Conservation (phyloP, 2,113 vertebrate species). For the Sceloporus tristichus region DNA sequence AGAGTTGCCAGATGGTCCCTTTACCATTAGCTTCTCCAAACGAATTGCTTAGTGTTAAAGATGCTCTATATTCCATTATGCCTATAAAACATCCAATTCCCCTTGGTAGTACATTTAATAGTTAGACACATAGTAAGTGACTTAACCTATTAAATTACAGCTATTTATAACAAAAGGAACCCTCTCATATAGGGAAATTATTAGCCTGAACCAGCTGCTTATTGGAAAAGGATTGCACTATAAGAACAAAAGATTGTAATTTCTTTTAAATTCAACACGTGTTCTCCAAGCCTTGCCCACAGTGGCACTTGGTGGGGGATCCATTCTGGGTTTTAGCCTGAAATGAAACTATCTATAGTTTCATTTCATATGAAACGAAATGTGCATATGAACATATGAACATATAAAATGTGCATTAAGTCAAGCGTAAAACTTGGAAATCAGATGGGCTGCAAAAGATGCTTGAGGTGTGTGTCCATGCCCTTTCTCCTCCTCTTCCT, state of each 20-base stretch:
- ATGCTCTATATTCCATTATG: slow-evolving; percentile 16
- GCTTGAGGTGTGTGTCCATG: no score
- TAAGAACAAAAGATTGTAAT: slow-evolving; percentile 12
- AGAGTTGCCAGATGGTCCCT: slow-evolving; percentile 16
- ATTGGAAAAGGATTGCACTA: slow-evolving; percentile 12
- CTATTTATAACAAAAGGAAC: slow-evolving; percentile 18
- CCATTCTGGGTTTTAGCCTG: no score
- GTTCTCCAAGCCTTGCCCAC: not conserved
- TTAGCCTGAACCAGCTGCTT: slow-evolving; percentile 34
- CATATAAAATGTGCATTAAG: no score
- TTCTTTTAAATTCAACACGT: not conserved
- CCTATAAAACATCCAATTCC: not conserved
- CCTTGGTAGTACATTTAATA: slow-evolving; percentile 23
- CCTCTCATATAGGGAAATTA: not conserved
- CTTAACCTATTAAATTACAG: slow-evolving; percentile 31
- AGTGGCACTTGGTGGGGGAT: no score
- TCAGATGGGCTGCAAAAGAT: no score
- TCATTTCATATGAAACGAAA: no score
- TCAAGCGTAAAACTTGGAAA: no score
- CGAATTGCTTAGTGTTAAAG: slow-evolving; percentile 23
- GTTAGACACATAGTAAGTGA: not conserved
- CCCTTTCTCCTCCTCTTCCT: no score
- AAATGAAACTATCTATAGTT: no score
- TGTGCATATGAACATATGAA: no score
- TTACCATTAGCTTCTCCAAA: slow-evolving; percentile 32